Evolutionary conservation across 2,113 vertebrate genomes (phyloP).

Genomic region (Dasyprocta punctata): DNA sequence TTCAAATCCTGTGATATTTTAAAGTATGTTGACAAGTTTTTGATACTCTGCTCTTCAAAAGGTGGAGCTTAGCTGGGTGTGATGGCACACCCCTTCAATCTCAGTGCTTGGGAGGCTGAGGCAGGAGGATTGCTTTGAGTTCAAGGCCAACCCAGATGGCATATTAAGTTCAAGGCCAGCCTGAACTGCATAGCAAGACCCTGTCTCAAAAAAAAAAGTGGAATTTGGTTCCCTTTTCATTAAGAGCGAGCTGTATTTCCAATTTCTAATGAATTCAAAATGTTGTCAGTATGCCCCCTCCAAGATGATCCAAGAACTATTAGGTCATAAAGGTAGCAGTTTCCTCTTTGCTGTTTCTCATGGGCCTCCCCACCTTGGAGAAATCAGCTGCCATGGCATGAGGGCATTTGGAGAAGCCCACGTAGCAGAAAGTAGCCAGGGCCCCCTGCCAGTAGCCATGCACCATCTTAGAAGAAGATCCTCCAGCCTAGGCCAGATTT

Average conservation of each 20-base stretch:
- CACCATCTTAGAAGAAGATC: not conserved
- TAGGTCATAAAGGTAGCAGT: not conserved
- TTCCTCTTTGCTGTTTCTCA: not conserved
- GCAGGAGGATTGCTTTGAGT: too few species aligned
- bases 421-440: not conserved
- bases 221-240: not conserved
- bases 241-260: not conserved
- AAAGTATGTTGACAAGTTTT: not conserved
- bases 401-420: not conserved
- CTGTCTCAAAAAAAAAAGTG: too few species aligned
- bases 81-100: too few species aligned
- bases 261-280: not conserved
- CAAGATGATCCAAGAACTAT: not conserved
- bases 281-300: not conserved
- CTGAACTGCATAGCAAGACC: not conserved
- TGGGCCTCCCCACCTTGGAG: not conserved
- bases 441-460: not conserved
- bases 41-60: not conserved
- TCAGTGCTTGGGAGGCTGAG: too few species aligned
- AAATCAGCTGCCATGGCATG: not conserved
- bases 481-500: not conserved
- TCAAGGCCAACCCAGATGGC: not conserved
- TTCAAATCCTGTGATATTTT: not conserved
- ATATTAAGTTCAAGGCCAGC: not conserved
- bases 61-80: too few species aligned